Conservation (phyloP, 2,113 vertebrate genomes). For the Gymnogyps californianus region DNA sequence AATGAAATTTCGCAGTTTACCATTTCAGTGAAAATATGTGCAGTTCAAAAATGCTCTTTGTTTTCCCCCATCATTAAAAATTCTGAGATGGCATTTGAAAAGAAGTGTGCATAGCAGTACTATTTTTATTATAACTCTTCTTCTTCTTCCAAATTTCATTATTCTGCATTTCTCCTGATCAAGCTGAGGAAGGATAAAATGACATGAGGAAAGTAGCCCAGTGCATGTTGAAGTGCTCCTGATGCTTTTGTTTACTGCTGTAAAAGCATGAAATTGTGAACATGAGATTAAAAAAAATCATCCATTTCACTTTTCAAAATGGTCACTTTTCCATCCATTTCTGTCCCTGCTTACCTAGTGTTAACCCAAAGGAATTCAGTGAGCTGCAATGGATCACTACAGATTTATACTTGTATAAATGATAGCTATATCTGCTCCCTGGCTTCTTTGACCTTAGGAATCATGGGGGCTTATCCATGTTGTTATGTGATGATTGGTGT, state of each 20-base stretch:
- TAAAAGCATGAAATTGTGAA: background rate
- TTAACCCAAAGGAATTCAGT: background rate
- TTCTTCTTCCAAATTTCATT: background rate
- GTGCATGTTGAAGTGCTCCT: background rate
- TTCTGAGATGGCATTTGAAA: background rate
- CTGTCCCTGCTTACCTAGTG: background rate
- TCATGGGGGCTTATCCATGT: background rate
- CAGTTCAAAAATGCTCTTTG: background rate
- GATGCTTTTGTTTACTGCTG: background rate
- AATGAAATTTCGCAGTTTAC: background rate
- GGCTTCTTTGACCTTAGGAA: slow-evolving; percentile 30
- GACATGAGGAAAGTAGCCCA: background rate
- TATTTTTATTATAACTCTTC: background rate
- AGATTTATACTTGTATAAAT: background rate
- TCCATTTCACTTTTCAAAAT: background rate
- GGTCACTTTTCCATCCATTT: background rate
- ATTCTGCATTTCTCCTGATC: background rate
- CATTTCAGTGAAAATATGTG: background rate
- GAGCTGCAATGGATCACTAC: background rate
- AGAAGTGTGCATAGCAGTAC: background rate
- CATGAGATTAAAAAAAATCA: background rate
- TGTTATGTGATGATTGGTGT: background rate
- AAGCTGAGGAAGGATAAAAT: background rate
- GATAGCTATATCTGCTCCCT: background rate
- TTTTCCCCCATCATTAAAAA: background rate